phyloP scores from a whole-genome alignment of 2,888 invertebrate species.

The Epistrophe grossulariae region DNA sequence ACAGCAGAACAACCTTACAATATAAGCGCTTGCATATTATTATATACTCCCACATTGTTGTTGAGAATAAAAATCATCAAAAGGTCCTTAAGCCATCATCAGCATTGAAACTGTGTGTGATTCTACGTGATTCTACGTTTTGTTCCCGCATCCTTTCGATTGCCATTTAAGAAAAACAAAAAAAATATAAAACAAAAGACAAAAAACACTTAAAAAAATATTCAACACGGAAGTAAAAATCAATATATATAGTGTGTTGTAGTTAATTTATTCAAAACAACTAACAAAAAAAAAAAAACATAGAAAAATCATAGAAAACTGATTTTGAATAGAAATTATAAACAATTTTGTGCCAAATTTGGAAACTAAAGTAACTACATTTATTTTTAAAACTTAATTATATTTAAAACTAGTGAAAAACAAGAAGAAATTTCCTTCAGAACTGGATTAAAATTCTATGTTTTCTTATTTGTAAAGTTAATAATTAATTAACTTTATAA shows the following conservation, averaged over 20 bases:
- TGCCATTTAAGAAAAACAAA: conserved; percentile 50
- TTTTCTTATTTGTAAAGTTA: conserved; percentile 41
- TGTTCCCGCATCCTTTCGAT: conserved; percentile 66
- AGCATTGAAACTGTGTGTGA: conserved; percentile 31
- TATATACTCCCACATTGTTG: conserved; percentile 16
- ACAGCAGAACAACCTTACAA: conserved; percentile 22
- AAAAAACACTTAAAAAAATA: conserved; percentile 30
- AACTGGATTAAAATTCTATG: conserved; percentile 35
- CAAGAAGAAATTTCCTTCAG: conserved; percentile 6
- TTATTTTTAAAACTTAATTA: conserved; percentile 48
- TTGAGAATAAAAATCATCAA: conserved; percentile 31
- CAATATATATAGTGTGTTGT: conserved; percentile 66
- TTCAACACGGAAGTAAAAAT: conserved; percentile 72
- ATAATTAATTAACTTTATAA: conserved; percentile 53
- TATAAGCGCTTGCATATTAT: conserved; percentile 43
- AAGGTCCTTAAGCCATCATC: conserved; percentile 29
- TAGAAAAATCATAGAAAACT: conserved; percentile 48
- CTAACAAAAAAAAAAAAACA: neutral
- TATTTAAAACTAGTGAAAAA: conserved; percentile 28
- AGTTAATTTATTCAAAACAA: conserved; percentile 35
- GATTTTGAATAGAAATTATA: conserved; percentile 19
- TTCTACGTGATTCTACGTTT: conserved; percentile 55
- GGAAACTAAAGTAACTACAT: conserved; percentile 53
- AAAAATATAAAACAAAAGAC: conserved; percentile 34
- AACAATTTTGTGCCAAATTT: conserved; percentile 73